These are phyloP conservation scores for Saguinus midas DNA, from an alignment of 2,113 vertebrate species.

Conservation along the genomic window DNA sequence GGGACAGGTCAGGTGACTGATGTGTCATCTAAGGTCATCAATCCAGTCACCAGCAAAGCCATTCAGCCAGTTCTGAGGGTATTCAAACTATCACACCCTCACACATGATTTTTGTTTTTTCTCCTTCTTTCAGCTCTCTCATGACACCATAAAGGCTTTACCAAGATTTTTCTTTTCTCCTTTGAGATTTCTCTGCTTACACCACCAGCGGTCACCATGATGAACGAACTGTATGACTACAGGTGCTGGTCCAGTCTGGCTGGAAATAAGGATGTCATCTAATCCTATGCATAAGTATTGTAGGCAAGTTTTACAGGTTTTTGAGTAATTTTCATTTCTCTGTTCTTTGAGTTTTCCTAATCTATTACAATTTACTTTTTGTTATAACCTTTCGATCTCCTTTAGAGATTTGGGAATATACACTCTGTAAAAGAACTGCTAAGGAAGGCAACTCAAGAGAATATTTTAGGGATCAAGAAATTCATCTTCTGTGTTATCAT, in stretches of 20 bases:
- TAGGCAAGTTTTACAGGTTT: background rate
- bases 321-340: background rate
- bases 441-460: background rate
- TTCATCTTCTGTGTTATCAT: background rate
- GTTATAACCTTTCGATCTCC: background rate
- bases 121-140: background rate
- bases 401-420: background rate
- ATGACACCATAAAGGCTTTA: background rate
- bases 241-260: background rate
- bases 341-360: background rate
- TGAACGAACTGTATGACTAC: background rate
- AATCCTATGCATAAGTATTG: background rate
- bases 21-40: background rate
- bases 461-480: background rate
- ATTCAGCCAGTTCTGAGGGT: background rate
- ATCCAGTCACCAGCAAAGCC: background rate
- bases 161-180: background rate
- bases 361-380: background rate
- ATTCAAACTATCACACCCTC: background rate
- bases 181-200: slow-evolving; percentile 2
- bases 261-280: background rate
- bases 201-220: background rate
- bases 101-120: background rate
- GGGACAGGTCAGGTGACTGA: background rate
- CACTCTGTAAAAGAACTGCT: background rate